Percentiles rank a stretch among this genome's conserved stretches.
Evolutionary conservation across 2,113 vertebrate species (phyloP).

Genomic region (Megaceryle maxima): DNA sequence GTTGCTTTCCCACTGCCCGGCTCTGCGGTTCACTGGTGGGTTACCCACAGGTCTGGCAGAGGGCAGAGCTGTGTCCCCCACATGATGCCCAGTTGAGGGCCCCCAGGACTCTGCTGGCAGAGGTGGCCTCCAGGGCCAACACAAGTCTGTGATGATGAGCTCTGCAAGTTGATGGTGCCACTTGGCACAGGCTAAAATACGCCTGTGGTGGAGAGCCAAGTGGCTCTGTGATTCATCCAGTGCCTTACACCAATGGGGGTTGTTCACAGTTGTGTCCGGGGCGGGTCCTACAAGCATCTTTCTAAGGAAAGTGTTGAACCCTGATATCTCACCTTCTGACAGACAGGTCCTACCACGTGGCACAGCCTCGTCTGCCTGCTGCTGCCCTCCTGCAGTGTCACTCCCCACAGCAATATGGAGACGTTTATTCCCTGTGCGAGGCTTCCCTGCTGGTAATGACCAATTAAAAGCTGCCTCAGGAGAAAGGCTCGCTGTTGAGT

Average conservation of each 20-base stretch:
- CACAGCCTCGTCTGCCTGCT: neutral
- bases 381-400: neutral
- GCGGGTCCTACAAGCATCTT: neutral
- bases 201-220: neutral
- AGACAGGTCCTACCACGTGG: neutral
- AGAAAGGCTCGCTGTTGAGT: neutral
- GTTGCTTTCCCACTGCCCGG: neutral
- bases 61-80: no score
- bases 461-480: neutral
- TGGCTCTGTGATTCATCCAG: neutral
- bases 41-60: neutral
- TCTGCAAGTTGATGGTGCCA: neutral
- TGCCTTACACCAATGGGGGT: neutral
- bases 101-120: neutral
- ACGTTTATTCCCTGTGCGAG: neutral
- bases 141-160: neutral
- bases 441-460: neutral
- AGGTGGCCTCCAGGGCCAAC: neutral
- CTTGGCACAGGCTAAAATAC: neutral
- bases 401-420: fast-evolving
- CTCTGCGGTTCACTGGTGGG: neutral
- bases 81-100: neutral
- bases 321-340: neutral
- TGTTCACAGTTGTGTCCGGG: neutral
- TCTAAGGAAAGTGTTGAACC: neutral